These are phyloP conservation scores for Mesorhabditis spiculigera DNA, from an alignment of 2,888 invertebrate genomes.

Conservation along the genomic window DNA sequence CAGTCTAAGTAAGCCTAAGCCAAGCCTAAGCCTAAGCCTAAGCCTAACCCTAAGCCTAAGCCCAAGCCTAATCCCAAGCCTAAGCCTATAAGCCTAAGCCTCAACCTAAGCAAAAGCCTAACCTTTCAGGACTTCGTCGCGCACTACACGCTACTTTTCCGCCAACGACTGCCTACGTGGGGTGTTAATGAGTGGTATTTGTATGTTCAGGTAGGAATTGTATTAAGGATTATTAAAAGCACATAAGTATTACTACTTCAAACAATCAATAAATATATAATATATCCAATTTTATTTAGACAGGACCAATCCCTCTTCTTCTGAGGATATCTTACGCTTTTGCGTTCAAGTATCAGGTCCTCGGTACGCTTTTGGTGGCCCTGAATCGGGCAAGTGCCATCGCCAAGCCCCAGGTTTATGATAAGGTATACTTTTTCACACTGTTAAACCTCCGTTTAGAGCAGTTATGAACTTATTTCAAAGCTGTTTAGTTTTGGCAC, in stretches of 20 bases:
- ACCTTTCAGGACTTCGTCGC: not conserved
- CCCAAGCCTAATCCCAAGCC: no score
- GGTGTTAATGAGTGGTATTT: slow-evolving; percentile 2
- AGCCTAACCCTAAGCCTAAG: no score
- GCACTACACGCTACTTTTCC: not conserved
- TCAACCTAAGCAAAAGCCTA: no score
- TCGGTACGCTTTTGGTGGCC: not conserved
- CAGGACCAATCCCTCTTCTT: not conserved
- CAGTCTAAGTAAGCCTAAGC: no score
- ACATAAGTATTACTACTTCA: no score
- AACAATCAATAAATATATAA: not conserved
- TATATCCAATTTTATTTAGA: not conserved
- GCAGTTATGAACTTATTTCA: not conserved
- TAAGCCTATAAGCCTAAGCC: no score
- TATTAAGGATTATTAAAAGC: not conserved
- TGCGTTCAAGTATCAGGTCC: not conserved
- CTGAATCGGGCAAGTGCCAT: not conserved
- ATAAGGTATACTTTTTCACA: not conserved
- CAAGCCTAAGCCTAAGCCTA: no score
- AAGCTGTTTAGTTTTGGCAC: not conserved
- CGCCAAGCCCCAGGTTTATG: not conserved
- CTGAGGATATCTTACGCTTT: not conserved
- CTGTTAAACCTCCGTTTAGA: no score
- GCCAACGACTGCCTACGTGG: not conserved
- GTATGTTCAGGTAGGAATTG: not conserved